Evolutionary conservation across 2,888 invertebrate species (phyloP), one percentile per base, ranked within the genome.

Genomic region (Brenthis hecate): DNA sequence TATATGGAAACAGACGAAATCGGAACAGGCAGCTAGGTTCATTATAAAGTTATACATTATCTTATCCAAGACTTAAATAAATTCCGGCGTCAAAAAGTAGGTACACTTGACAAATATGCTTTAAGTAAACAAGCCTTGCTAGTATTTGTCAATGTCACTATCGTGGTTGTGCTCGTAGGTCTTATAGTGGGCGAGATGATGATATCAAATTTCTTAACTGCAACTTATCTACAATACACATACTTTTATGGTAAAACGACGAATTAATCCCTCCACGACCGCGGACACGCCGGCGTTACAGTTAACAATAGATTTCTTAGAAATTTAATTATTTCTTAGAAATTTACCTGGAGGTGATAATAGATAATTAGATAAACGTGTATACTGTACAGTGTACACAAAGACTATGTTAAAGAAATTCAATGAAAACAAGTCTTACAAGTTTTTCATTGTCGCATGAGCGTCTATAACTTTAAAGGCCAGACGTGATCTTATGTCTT

Each of bases 131-230:
- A 67, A 55, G 50, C 66, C 48, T 66, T 61, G 28, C 51, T 61
- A 43, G 54, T 62, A 65, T 70, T 67, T 67, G 62, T 68, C 69
- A 72, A 69, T 69, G 66, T 72, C 66, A 66, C 56, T 48, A 58
- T 50, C 36, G 51, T 8, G 54, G 32, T 13, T n/a, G 36, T 28
- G 50, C 28, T 57, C 56, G 69, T 71, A 69, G 67, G 72, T 70
- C 48, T 58, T 28, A 36, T 65, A 65, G 78, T 78, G 73, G 77
- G 76, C 77, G 77, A 73, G 58, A 70, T 28, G 16, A 56, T 23
- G 43, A 53, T 47, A 47, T 28, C 28, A 36, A 43, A 19, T 58
- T 6, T 56, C n/a, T n/a, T 32, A 36, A 56, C n/a, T 36, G n/a
- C 47, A n/a, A n/a, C n/a, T 48, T 32, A 61, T 53, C 28, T 51